Percentiles rank a stretch among this genome's conserved stretches.
Evolutionary conservation across 2,113 vertebrate genomes (phyloP).

Genomic region (Pyxicephalus adspersus): DNA sequence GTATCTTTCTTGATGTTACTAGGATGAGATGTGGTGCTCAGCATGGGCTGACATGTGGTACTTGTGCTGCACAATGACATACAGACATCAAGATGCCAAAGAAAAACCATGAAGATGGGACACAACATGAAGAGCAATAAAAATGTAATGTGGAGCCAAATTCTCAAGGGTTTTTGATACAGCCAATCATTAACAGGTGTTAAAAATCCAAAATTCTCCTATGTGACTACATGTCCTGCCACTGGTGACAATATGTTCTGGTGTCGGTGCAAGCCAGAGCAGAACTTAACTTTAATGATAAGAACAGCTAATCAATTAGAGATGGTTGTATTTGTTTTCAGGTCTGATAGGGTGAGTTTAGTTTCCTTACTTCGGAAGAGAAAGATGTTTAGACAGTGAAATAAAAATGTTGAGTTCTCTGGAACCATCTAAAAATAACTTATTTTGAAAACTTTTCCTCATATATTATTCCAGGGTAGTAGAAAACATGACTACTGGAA

Average conservation of each 20-base stretch:
- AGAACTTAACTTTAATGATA: too few relatives aligned
- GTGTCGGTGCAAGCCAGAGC: not conserved
- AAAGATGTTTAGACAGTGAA: too few relatives aligned
- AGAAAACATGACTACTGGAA: too few relatives aligned
- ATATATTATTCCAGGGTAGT: too few relatives aligned
- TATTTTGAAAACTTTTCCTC: too few relatives aligned
- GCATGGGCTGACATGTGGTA: constrained; percentile 21
- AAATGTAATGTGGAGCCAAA: not conserved
- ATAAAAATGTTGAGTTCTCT: too few relatives aligned
- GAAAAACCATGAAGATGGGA: not conserved
- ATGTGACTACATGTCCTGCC: not conserved
- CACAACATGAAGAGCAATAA: not conserved
- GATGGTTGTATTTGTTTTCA: too few relatives aligned
- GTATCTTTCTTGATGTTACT: constrained; percentile 17
- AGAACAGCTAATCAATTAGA: too few relatives aligned
- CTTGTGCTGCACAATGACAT: constrained; percentile 6
- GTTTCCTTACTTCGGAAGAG: too few relatives aligned
- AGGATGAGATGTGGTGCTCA: constrained; percentile 29
- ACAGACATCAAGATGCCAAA: constrained; percentile 5
- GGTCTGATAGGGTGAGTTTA: too few relatives aligned
- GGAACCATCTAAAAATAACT: too few relatives aligned
- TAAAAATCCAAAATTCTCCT: not conserved
- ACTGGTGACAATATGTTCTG: not conserved
- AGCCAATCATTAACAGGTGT: not conserved
- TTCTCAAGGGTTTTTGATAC: constrained; percentile 1